Conservation (phyloP, 2,797 vertebrate genomes). For the Macropus fuliginosus region DNA sequence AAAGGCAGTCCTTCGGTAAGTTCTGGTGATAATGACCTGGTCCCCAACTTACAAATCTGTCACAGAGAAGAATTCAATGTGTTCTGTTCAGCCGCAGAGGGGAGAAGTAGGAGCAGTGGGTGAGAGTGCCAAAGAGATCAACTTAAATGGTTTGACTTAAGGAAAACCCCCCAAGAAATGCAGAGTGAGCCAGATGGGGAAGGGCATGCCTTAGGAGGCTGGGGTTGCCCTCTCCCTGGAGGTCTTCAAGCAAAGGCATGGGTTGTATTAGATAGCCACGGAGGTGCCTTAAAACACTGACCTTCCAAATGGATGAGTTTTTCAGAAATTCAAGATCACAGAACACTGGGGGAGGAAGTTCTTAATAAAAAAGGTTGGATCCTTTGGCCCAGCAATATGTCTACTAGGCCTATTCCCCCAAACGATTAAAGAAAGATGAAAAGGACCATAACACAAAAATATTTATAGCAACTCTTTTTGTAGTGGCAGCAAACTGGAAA, state of each 20-base stretch:
- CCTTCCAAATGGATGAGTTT: not conserved
- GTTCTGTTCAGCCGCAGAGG: not conserved
- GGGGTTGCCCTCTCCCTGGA: not conserved
- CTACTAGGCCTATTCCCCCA: slow-evolving; percentile 3
- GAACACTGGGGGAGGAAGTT: not conserved
- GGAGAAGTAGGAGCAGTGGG: not conserved
- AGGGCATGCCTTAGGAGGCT: not conserved
- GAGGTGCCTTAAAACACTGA: not conserved
- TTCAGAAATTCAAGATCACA: not conserved
- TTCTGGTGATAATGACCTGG: not conserved
- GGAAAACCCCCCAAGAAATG: not conserved
- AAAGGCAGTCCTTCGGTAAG: not conserved
- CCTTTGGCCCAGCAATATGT: not conserved
- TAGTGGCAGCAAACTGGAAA: not conserved
- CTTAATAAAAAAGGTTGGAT: not conserved
- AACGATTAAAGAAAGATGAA: not conserved
- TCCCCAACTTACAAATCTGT: not conserved
- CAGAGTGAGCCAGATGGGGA: not conserved
- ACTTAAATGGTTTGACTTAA: not conserved
- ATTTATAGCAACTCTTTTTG: not conserved
- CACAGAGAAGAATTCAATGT: not conserved
- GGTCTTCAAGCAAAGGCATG: not conserved
- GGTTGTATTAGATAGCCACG: not conserved
- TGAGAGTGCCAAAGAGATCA: not conserved
- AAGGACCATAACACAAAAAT: not conserved